Conservation (phyloP, 2,113 vertebrate species). For the Meles meles region DNA sequence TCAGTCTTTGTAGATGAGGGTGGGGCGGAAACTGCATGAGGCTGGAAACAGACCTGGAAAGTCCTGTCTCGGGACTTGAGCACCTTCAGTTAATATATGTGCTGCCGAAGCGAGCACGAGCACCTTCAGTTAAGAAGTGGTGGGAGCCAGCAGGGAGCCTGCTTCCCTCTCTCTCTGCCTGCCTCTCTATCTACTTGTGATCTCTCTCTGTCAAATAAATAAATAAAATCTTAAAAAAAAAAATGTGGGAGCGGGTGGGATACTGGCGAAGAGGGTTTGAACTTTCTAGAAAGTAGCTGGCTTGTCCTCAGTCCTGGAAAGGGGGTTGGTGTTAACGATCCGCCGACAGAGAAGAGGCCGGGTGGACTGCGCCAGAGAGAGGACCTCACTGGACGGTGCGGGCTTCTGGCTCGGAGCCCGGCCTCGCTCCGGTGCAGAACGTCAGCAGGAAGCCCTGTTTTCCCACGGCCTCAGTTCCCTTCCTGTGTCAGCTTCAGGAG, state of each 20-base stretch:
- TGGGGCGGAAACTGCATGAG: fast-evolving
- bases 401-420: fast-evolving
- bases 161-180: too few species aligned
- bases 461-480: background rate
- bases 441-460: background rate
- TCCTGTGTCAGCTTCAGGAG: background rate
- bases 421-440: background rate
- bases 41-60: background rate
- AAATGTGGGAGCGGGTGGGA: background rate
- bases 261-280: background rate
- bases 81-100: fast-evolving
- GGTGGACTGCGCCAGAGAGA: too few species aligned
- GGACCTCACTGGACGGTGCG: fast-evolving
- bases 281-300: background rate
- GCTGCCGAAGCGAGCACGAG: too few species aligned
- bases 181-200: too few species aligned
- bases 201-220: too few species aligned
- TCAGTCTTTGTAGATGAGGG: background rate
- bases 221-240: too few species aligned
- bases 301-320: background rate
- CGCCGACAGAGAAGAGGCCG: background rate
- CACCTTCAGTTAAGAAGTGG: too few species aligned
- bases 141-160: too few species aligned
- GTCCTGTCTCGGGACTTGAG: background rate
- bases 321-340: too few species aligned